These are phyloP conservation scores for Anastatus disparis DNA, from an alignment of 1,140 invertebrate species.

Conservation along the genomic window DNA sequence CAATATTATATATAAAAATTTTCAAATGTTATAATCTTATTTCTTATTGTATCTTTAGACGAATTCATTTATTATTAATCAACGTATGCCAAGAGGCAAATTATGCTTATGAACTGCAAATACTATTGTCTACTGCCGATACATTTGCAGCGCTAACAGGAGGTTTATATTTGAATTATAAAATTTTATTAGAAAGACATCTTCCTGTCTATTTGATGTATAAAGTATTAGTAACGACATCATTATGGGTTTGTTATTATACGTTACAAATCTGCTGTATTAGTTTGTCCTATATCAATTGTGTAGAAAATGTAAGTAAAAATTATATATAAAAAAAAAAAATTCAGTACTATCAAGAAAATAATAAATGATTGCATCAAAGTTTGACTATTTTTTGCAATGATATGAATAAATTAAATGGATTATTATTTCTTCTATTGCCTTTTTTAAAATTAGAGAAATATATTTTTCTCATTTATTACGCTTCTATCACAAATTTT, in stretches of 20 bases:
- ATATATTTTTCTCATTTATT: too few relatives aligned
- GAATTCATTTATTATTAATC: constrained; percentile 47
- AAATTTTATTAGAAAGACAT: background rate
- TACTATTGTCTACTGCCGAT: constrained; percentile 40
- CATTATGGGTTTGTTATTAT: constrained; percentile 30
- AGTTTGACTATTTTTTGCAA: too few relatives aligned
- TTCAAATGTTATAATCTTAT: too few relatives aligned
- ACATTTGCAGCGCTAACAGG: constrained; percentile 41
- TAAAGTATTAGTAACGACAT: background rate
- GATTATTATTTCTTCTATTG: too few relatives aligned
- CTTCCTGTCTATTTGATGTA: too few relatives aligned
- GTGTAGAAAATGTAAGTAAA: constrained; percentile 36
- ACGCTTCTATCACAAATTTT: too few relatives aligned
- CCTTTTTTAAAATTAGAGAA: too few relatives aligned
- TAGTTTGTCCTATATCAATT: constrained; percentile 38
- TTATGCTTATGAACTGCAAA: constrained; percentile 44
- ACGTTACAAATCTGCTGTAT: constrained; percentile 28
- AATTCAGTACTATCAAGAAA: too few relatives aligned
- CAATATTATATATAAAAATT: too few relatives aligned
- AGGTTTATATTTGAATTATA: constrained; percentile 34
- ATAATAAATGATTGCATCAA: too few relatives aligned
- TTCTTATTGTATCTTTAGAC: too few relatives aligned
- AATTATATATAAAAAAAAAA: background rate
- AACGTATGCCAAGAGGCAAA: constrained; percentile 37
- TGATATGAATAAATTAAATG: too few relatives aligned